Evolutionary conservation across 2,888 invertebrate species (phyloP).

Genomic region (Brachylomia viminalis): DNA sequence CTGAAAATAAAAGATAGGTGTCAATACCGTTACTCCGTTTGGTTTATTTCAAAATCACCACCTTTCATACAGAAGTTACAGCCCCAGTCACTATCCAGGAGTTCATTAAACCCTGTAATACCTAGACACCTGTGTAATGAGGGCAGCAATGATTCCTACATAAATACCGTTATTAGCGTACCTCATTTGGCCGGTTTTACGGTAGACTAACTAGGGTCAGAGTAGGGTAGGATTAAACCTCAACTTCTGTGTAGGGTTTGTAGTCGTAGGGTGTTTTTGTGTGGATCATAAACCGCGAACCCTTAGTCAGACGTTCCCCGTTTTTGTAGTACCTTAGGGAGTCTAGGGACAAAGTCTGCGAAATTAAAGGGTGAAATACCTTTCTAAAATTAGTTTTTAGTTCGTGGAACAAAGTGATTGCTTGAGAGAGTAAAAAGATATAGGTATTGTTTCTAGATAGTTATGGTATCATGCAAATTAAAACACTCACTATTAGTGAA

Average conservation of each 20-base stretch:
- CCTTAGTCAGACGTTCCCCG: neutral
- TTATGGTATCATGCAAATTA: neutral
- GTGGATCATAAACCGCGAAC: constrained; percentile 1
- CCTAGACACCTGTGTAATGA: constrained; percentile 18
- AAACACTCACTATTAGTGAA: neutral
- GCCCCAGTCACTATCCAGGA: neutral
- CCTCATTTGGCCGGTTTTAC: constrained; percentile 9
- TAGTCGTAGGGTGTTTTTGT: constrained; percentile 11
- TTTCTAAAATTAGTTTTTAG: neutral
- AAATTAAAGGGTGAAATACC: neutral
- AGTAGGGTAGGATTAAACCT: constrained; percentile 10
- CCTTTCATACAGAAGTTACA: neutral
- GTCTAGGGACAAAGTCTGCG: neutral
- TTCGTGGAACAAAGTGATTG: constrained; percentile 5
- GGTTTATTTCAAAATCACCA: neutral
- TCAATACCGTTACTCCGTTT: too few species aligned
- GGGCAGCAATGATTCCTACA: constrained; percentile 12
- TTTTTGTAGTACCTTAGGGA: neutral
- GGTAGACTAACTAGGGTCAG: constrained; percentile 10
- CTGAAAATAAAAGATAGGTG: too few species aligned
- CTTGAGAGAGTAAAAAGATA: neutral
- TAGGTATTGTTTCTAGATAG: neutral
- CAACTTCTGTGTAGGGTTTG: neutral
- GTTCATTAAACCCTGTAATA: constrained; percentile 11
- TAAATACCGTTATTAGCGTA: constrained; percentile 26